phyloP scores from a whole-genome alignment of 2,888 invertebrate genomes.

The Cataglyphis altisquamis region DNA sequence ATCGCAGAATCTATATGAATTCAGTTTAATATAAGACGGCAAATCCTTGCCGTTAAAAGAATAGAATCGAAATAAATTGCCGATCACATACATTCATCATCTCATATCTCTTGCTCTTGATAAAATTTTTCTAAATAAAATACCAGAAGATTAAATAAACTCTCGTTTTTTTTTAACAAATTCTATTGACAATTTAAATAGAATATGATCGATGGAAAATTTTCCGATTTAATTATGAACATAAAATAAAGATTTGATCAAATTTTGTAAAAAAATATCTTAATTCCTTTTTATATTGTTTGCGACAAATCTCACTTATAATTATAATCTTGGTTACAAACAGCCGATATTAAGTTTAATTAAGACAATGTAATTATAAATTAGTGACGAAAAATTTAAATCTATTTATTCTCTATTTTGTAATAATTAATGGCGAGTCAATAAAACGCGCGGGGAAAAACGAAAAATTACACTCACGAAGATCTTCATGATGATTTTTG shows the following conservation, averaged over 20 bases:
- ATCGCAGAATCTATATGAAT: background rate
- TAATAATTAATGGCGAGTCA: background rate
- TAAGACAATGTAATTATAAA: background rate
- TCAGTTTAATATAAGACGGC: background rate
- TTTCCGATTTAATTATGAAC: background rate
- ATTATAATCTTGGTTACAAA: background rate
- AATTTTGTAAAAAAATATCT: background rate
- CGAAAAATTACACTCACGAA: slow-evolving; percentile 75
- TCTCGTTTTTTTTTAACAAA: background rate
- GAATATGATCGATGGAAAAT: background rate
- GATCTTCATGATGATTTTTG: slow-evolving; percentile 77
- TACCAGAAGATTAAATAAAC: background rate
- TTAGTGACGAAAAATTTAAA: background rate
- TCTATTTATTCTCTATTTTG: background rate
- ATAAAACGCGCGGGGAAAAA: background rate
- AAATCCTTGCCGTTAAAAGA: background rate
- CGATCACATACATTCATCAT: background rate
- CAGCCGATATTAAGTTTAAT: background rate
- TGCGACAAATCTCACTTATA: background rate
- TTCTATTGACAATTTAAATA: background rate
- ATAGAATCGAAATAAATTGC: background rate
- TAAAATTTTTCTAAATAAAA: background rate
- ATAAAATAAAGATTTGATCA: background rate
- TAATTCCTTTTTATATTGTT: slow-evolving; percentile 3
- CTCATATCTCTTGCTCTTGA: background rate